Conservation (phyloP, 2,113 vertebrate genomes). For the Oostethus manadensis region DNA sequence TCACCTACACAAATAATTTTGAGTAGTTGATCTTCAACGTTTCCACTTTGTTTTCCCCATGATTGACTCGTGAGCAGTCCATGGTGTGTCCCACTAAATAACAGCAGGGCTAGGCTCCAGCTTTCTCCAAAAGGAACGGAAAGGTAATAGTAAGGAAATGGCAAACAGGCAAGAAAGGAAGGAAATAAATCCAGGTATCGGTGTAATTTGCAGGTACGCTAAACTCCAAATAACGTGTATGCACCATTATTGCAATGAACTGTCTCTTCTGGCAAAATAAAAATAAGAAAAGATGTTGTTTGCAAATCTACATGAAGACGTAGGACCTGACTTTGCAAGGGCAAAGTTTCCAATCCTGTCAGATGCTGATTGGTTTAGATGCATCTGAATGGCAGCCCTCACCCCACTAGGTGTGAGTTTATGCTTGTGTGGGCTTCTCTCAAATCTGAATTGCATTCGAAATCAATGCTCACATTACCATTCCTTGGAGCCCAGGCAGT, state of each 20-base stretch:
- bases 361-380: slow-evolving; percentile 47
- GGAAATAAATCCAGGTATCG: too few relatives aligned
- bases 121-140: too few relatives aligned
- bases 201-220: too few relatives aligned
- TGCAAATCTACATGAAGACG: neutral
- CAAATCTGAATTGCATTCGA: slow-evolving; percentile 45
- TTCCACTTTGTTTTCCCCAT: too few relatives aligned
- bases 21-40: too few relatives aligned
- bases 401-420: slow-evolving; percentile 15
- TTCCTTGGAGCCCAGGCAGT: slow-evolving; percentile 15
- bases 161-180: too few relatives aligned
- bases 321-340: neutral
- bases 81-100: too few relatives aligned
- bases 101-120: too few relatives aligned
- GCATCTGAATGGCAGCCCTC: slow-evolving; percentile 57
- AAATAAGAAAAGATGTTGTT: neutral
- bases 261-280: neutral
- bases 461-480: slow-evolving; percentile 48
- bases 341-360: slow-evolving; percentile 36
- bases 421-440: slow-evolving; percentile 35
- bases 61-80: too few relatives aligned
- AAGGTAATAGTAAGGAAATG: too few relatives aligned
- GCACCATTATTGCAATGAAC: neutral
- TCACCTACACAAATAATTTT: too few relatives aligned
- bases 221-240: neutral